These are phyloP conservation scores for Cebus imitator DNA, from an alignment of 2,113 vertebrate species.

Conservation along the genomic window DNA sequence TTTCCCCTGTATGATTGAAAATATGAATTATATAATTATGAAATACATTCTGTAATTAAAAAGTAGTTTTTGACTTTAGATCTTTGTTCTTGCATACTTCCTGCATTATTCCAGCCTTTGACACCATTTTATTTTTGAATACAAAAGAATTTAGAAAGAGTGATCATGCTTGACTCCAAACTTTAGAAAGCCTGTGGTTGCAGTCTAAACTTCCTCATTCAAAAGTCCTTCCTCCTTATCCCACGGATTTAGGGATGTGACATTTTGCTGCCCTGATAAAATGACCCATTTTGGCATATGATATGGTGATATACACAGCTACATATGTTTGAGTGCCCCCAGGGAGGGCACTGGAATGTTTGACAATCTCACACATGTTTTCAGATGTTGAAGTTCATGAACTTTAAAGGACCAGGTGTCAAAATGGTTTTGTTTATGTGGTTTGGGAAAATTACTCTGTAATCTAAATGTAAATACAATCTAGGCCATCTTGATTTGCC, in stretches of 20 bases:
- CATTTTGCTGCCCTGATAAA: slow-evolving; percentile 28
- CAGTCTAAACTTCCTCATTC: not conserved
- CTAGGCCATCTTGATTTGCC: slow-evolving; percentile 16
- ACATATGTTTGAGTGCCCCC: slow-evolving; percentile 55
- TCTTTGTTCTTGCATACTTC: not conserved
- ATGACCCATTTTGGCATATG: slow-evolving; percentile 27
- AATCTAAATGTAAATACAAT: slow-evolving; percentile 55
- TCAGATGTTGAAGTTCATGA: slow-evolving; percentile 74
- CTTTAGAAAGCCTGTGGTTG: not conserved
- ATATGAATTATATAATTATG: not conserved
- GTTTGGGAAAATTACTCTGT: slow-evolving; percentile 33
- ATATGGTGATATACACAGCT: slow-evolving; percentile 52
- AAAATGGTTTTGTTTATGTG: slow-evolving; percentile 65
- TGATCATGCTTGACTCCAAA: not conserved
- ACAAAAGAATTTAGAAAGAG: not conserved
- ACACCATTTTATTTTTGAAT: not conserved
- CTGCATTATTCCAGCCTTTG: not conserved
- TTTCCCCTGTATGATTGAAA: not conserved
- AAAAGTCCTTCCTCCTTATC: not conserved
- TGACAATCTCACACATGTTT: slow-evolving; percentile 55
- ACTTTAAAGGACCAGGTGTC: slow-evolving; percentile 68
- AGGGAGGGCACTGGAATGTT: slow-evolving; percentile 57
- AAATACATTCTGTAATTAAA: not conserved
- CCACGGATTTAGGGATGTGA: not conserved
- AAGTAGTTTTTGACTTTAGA: not conserved